Evolutionary conservation across 2,888 invertebrate species (phyloP).

Genomic region (Heliconius sara): DNA sequence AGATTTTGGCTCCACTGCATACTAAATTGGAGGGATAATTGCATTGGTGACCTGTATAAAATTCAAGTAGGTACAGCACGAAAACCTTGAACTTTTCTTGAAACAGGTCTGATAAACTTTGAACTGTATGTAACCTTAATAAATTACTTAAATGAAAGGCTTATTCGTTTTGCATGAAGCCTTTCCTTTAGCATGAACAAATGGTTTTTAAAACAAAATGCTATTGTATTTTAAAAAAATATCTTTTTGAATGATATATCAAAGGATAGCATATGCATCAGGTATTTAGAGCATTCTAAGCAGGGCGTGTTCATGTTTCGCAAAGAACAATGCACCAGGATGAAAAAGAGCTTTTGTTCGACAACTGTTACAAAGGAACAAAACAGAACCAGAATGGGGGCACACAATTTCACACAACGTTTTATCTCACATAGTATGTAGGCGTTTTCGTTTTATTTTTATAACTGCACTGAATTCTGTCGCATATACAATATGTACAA

Average conservation of each 20-base stretch:
- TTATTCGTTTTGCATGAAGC: too few relatives aligned
- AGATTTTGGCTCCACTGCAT: background rate
- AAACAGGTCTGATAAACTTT: constrained; percentile 13
- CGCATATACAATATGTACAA: background rate
- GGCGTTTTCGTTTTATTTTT: constrained; percentile 4
- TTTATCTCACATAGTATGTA: constrained; percentile 15
- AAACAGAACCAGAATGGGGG: constrained; percentile 34
- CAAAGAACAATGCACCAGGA: constrained; percentile 41
- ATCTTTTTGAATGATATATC: background rate
- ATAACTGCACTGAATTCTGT: background rate
- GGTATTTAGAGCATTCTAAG: constrained; percentile 29
- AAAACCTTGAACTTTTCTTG: constrained; percentile 21
- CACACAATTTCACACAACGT: constrained; percentile 36
- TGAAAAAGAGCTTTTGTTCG: constrained; percentile 44
- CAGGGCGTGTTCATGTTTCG: constrained; percentile 35
- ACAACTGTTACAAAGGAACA: constrained; percentile 39
- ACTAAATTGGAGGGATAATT: constrained; percentile 10
- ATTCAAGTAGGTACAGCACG: background rate
- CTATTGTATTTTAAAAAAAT: too few relatives aligned
- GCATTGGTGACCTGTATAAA: background rate
- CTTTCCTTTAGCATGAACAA: background rate
- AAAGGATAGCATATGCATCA: constrained; percentile 10
- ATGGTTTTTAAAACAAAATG: too few relatives aligned
- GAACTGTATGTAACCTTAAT: constrained; percentile 12
- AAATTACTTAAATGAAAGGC: constrained; percentile 1